Evolutionary conservation across 2,797 vertebrate genomes (phyloP).

Genomic region (Zenarchopterus dispar): DNA sequence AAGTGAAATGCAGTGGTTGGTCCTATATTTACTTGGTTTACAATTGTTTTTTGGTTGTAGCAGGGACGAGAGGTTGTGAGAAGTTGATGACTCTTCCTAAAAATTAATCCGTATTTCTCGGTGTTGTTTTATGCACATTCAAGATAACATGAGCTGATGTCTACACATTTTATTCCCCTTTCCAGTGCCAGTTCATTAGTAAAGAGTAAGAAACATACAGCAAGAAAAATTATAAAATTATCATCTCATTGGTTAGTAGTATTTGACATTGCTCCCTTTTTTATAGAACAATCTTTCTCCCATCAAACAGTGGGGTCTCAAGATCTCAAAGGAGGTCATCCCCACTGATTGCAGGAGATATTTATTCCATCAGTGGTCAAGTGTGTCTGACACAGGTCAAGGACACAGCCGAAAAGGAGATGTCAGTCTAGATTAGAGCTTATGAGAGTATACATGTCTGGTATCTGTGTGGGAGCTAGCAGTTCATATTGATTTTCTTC

Average conservation of each 20-base stretch:
- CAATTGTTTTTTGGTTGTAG: too few relatives aligned
- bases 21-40: too few relatives aligned
- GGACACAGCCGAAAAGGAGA: constrained; percentile 23
- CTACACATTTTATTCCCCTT: background rate
- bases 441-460: background rate
- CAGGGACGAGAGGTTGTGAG: too few relatives aligned
- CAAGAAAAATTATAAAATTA: constrained; percentile 31
- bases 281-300: background rate
- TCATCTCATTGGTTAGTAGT: constrained; percentile 34
- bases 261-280: constrained; percentile 15
- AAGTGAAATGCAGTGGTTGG: too few relatives aligned
- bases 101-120: too few relatives aligned
- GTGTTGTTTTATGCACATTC: constrained; percentile 2
- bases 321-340: constrained; percentile 27
- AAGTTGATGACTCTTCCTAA: too few relatives aligned
- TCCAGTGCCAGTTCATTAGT: constrained; percentile 26
- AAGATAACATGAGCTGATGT: constrained; percentile 20
- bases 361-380: constrained; percentile 33
- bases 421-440: constrained; percentile 6
- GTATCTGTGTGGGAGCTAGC: background rate
- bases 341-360: constrained; percentile 7
- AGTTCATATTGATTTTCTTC: constrained; percentile 9
- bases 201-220: constrained; percentile 37
- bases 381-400: constrained; percentile 32
- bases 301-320: background rate